These are phyloP conservation scores for Eilema caniola DNA, from an alignment of 2,888 invertebrate species.

Conservation along the genomic window DNA sequence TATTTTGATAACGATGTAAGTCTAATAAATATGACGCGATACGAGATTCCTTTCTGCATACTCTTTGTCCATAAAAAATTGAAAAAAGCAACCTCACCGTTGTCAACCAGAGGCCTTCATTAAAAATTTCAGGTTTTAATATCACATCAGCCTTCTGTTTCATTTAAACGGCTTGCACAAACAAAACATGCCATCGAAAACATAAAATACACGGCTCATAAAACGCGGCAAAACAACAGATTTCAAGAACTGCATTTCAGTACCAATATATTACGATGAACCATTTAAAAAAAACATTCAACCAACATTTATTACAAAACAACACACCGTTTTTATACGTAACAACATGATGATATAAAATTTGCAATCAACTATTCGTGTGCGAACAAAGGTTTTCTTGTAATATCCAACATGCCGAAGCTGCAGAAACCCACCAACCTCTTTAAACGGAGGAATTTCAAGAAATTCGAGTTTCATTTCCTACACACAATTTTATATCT, in stretches of 20 bases:
- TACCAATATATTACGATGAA: slow-evolving; percentile 19
- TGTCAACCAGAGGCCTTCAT: background rate
- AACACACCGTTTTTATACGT: slow-evolving; percentile 21
- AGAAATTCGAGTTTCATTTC: slow-evolving; percentile 51
- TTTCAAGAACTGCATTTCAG: slow-evolving; percentile 25
- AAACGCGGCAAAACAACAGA: slow-evolving; percentile 20
- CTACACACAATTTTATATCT: slow-evolving; percentile 42
- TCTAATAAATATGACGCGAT: background rate
- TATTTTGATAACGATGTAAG: background rate
- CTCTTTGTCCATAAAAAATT: slow-evolving; percentile 36
- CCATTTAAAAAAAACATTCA: slow-evolving; percentile 21
- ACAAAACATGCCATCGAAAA: slow-evolving; percentile 9
- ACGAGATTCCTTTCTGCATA: background rate
- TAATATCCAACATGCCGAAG: slow-evolving; percentile 50
- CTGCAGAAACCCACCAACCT: slow-evolving; percentile 47
- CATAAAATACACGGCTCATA: slow-evolving; percentile 19
- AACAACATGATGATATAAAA: slow-evolving; percentile 41
- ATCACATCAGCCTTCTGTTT: slow-evolving; percentile 18
- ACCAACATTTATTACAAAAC: slow-evolving; percentile 16
- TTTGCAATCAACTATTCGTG: slow-evolving; percentile 39
- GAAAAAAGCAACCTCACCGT: background rate
- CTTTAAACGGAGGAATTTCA: slow-evolving; percentile 46
- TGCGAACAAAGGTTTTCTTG: slow-evolving; percentile 48
- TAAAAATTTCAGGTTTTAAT: slow-evolving; percentile 5
- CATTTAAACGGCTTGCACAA: slow-evolving; percentile 7